Evolutionary conservation across 2,888 invertebrate species (phyloP).

Genomic region (Fabriciana adippe): DNA sequence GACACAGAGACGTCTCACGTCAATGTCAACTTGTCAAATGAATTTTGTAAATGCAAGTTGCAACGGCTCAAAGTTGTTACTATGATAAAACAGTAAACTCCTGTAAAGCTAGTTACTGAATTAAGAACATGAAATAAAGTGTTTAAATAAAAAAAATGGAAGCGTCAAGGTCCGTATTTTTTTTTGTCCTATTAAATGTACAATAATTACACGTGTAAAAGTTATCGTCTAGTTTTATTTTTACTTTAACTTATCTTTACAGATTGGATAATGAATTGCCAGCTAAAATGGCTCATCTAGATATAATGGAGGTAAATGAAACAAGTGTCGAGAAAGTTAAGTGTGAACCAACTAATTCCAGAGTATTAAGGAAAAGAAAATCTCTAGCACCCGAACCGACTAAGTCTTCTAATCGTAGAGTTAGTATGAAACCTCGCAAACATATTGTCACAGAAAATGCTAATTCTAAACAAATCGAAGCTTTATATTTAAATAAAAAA

Average conservation of each 20-base stretch:
- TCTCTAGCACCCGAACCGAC: slow-evolving; percentile 59
- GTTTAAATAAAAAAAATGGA: slow-evolving; percentile 48
- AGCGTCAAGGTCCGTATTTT: slow-evolving; percentile 50
- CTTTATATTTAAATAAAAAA: slow-evolving; percentile 82
- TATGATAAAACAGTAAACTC: background rate
- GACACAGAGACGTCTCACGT: background rate
- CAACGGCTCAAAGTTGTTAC: slow-evolving; percentile 5
- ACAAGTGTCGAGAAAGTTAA: slow-evolving; percentile 46
- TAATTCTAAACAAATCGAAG: slow-evolving; percentile 74
- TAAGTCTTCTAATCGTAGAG: slow-evolving; percentile 71
- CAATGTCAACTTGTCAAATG: slow-evolving; percentile 16
- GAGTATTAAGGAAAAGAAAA: slow-evolving; percentile 70
- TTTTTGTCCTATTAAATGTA: background rate
- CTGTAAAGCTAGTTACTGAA: background rate
- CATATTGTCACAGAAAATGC: slow-evolving; percentile 64
- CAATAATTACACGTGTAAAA: slow-evolving; percentile 6
- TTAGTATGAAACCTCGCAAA: slow-evolving; percentile 75
- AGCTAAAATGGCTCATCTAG: slow-evolving; percentile 74
- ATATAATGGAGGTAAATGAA: slow-evolving; percentile 70
- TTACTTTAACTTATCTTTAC: slow-evolving; percentile 40
- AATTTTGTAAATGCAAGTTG: slow-evolving; percentile 7
- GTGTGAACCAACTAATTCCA: slow-evolving; percentile 49
- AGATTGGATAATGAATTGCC: slow-evolving; percentile 70
- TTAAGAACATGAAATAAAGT: slow-evolving; percentile 8
- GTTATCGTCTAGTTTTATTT: slow-evolving; percentile 4